A percentile compares a stretch with the other conserved stretches of the same genome.
Conservation (phyloP, 2,888 invertebrate species). For the Tricholauxania praeusta region DNA sequence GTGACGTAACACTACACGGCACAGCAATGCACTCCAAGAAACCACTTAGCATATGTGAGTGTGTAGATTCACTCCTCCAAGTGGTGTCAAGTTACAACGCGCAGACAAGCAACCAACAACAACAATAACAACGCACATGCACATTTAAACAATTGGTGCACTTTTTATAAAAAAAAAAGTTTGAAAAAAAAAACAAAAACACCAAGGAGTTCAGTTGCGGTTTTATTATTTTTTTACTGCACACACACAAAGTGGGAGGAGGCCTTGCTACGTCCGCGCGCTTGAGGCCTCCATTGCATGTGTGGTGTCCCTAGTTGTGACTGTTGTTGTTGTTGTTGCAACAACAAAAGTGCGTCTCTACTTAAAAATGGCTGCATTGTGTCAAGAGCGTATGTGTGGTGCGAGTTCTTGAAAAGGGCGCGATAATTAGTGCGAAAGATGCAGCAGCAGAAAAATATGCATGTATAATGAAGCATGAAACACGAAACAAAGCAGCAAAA, state of each 20-base stretch:
- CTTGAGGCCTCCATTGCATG: slow-evolving; percentile 12
- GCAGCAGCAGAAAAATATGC: slow-evolving; percentile 14
- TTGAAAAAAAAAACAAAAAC: not conserved
- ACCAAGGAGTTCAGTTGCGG: not conserved
- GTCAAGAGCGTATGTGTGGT: slow-evolving; percentile 5
- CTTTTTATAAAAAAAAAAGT: no score
- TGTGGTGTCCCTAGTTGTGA: not conserved
- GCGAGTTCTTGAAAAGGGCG: slow-evolving; percentile 20
- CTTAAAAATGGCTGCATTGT: slow-evolving; percentile 15
- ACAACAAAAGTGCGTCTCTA: slow-evolving; percentile 18
- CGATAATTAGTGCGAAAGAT: slow-evolving; percentile 29
- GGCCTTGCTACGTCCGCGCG: not conserved
- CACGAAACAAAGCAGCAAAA: slow-evolving; percentile 1
- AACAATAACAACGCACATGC: not conserved
- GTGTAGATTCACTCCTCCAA: not conserved
- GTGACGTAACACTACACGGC: no score
- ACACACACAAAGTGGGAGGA: slow-evolving; percentile 19
- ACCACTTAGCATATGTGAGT: no score
- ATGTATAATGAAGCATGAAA: slow-evolving; percentile 23
- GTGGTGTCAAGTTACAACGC: slow-evolving; percentile 18
- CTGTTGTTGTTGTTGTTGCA: slow-evolving; percentile 9
- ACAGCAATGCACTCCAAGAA: no score
- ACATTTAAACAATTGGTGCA: not conserved
- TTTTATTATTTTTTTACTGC: not conserved
- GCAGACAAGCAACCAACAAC: not conserved